phyloP scores from a whole-genome alignment of 2,888 invertebrate species.

The Machimus atricapillus region DNA sequence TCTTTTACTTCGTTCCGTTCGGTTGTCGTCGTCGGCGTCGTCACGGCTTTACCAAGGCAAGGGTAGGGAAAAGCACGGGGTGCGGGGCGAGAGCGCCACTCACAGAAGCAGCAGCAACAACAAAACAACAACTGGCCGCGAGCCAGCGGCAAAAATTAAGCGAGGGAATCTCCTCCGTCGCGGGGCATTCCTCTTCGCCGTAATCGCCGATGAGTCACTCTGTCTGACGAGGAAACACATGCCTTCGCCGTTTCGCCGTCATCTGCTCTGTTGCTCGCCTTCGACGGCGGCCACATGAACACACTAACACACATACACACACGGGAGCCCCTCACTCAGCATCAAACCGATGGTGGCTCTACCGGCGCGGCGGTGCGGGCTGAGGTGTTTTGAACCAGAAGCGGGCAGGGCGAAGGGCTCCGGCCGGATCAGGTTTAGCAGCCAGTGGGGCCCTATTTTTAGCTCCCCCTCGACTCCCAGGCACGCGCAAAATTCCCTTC shows the following conservation, averaged over 20 bases:
- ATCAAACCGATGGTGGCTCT: neutral
- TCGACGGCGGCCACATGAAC: neutral
- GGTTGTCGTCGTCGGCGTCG: neutral
- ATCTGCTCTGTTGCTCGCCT: constrained; percentile 9
- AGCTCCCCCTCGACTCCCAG: neutral
- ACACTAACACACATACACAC: neutral
- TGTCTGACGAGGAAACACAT: constrained; percentile 39
- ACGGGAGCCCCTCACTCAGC: neutral
- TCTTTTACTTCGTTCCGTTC: neutral
- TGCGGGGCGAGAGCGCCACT: neutral
- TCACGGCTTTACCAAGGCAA: neutral
- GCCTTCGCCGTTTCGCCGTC: neutral
- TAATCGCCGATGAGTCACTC: constrained; percentile 43
- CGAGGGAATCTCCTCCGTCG: constrained; percentile 41
- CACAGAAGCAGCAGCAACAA: constrained; percentile 1
- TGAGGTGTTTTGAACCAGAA: neutral
- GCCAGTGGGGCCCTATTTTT: constrained; percentile 1
- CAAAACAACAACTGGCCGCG: constrained; percentile 23
- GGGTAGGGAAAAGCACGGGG: neutral
- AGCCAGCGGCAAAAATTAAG: constrained; percentile 35
- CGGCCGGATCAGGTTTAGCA: neutral
- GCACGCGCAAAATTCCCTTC: constrained; percentile 2
- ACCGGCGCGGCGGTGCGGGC: neutral
- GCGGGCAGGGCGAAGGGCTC: neutral
- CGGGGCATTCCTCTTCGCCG: constrained; percentile 41